phyloP scores from a whole-genome alignment of 1,140 invertebrate genomes.

The Cydia fagiglandana region DNA sequence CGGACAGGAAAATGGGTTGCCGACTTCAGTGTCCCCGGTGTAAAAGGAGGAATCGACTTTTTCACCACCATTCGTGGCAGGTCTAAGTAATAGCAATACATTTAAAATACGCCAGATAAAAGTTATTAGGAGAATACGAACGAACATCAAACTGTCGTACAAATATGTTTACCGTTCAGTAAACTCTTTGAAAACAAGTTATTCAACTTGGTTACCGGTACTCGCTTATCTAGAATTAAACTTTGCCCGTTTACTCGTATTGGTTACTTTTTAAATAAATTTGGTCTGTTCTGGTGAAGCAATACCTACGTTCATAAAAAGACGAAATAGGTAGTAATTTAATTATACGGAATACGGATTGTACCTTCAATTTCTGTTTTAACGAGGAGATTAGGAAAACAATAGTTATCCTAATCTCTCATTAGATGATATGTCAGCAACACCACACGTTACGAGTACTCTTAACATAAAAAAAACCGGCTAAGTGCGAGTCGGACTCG shows the following conservation, averaged over 20 bases:
- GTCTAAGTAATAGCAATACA: neutral
- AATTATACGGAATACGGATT: neutral
- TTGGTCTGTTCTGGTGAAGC: too few relatives aligned
- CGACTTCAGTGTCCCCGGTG: neutral
- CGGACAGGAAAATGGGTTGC: constrained; percentile 8
- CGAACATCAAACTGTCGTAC: neutral
- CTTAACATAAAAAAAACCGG: too few relatives aligned
- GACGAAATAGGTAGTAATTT: neutral
- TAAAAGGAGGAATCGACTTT: neutral
- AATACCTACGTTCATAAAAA: neutral
- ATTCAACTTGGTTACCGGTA: neutral
- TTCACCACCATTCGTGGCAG: neutral
- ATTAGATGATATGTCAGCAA: too few relatives aligned
- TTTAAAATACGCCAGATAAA: neutral
- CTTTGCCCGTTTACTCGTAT: neutral
- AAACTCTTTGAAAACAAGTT: neutral
- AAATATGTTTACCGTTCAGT: neutral
- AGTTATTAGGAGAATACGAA: neutral
- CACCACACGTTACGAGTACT: too few relatives aligned
- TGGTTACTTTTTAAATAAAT: neutral
- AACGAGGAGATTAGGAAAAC: neutral
- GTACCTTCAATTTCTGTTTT: too few relatives aligned
- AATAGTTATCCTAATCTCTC: neutral
- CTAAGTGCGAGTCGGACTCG: too few relatives aligned
- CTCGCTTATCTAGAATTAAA: constrained; percentile 19